phyloP scores from a whole-genome alignment of 2,797 vertebrate genomes.

The Hippopotamyrus pictus region DNA sequence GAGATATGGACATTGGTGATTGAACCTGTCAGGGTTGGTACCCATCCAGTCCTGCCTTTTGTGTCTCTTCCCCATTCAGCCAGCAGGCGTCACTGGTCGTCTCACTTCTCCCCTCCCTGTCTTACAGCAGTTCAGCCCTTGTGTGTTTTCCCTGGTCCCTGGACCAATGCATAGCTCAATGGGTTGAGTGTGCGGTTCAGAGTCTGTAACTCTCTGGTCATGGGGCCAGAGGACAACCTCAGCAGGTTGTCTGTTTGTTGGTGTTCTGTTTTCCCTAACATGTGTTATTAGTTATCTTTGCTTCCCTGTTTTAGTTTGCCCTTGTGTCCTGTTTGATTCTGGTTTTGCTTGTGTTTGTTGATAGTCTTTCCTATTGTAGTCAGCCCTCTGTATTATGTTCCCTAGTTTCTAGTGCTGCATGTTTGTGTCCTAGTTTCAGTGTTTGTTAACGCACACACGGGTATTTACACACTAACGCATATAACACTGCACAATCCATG shows the following conservation, averaged over 20 bases:
- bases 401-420: not conserved
- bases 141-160: not conserved
- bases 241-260: not conserved
- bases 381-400: not conserved
- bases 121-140: not conserved
- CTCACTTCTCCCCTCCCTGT: not conserved
- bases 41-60: not conserved
- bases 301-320: not conserved
- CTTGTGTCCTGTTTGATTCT: not conserved
- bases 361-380: not conserved
- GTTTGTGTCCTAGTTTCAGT: not conserved
- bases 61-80: not conserved
- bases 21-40: not conserved
- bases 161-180: not conserved
- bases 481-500: not conserved
- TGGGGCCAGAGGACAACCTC: not conserved
- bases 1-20: not conserved
- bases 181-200: not conserved
- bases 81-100: not conserved
- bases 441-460: not conserved
- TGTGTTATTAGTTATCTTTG: not conserved
- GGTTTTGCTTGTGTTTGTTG: not conserved
- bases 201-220: not conserved
- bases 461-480: not conserved
- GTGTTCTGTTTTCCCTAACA: not conserved